Percentiles rank a stretch among this genome's conserved stretches.
phyloP scores from a whole-genome alignment of 64 coral and sea anemone species.

The Dendrophyllia cribrosa region DNA sequence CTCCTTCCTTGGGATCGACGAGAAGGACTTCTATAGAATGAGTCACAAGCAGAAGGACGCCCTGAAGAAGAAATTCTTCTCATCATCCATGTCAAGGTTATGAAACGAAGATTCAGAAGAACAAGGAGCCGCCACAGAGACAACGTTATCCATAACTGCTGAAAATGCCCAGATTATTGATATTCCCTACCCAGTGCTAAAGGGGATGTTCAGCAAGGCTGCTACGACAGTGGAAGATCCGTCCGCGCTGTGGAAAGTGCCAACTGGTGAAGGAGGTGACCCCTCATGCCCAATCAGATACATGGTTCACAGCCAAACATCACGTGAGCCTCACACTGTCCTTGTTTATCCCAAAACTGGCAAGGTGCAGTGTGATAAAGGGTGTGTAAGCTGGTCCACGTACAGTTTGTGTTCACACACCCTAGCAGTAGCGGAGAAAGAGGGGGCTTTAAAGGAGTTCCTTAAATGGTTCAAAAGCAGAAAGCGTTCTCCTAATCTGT shows the following conservation, averaged over 20 bases:
- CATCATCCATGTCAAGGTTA: constrained; percentile 29
- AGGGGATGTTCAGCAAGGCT: no score
- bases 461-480: no score
- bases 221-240: no score
- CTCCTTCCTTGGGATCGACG: constrained; percentile 29
- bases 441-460: background rate
- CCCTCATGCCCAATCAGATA: no score
- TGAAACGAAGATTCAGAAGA: constrained; percentile 19
- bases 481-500: no score
- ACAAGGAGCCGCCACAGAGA: background rate
- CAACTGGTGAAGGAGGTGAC: no score
- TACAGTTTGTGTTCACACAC: constrained; percentile 22
- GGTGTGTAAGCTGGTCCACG: constrained; percentile 48
- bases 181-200: constrained; percentile 64
- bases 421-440: constrained; percentile 47
- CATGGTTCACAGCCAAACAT: no score
- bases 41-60: constrained; percentile 56
- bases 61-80: constrained; percentile 66
- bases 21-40: constrained; percentile 69
- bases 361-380: constrained; percentile 60
- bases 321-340: constrained; percentile 41
- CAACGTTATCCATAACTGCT: constrained; percentile 44
- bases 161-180: constrained; percentile 53
- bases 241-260: no score
- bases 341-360: constrained; percentile 33